Conservation (phyloP, 2,888 invertebrate species). For the Rhingia campestris region DNA sequence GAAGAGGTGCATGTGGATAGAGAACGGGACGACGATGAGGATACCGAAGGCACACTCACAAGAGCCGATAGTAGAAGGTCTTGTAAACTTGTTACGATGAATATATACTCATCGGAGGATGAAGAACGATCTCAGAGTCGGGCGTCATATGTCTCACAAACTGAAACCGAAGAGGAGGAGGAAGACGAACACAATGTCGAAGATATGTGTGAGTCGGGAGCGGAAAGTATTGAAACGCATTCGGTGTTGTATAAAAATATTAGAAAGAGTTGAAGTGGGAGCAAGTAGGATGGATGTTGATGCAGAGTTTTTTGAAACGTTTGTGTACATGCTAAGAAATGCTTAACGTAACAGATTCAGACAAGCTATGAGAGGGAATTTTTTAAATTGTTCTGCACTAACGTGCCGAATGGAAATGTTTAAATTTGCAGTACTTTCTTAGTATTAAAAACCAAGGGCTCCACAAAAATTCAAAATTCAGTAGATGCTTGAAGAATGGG, state of each 20-base stretch:
- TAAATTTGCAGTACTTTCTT: too few relatives aligned
- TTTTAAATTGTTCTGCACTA: too few relatives aligned
- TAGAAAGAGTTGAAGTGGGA: slow-evolving; percentile 82
- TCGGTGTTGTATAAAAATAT: slow-evolving; percentile 92
- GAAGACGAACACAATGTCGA: slow-evolving; percentile 91
- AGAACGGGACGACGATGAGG: slow-evolving; percentile 75
- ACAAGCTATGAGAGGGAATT: too few relatives aligned
- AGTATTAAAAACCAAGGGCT: too few relatives aligned
- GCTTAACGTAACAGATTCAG: too few relatives aligned
- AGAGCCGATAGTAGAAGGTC: slow-evolving; percentile 72
- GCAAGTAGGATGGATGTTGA: background rate
- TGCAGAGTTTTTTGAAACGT: too few relatives aligned
- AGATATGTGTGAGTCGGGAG: slow-evolving; percentile 93
- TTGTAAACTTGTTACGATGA: slow-evolving; percentile 75
- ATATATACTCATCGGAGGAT: slow-evolving; percentile 83
- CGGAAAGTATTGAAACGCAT: slow-evolving; percentile 93
- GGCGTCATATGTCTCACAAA: slow-evolving; percentile 83
- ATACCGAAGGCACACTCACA: slow-evolving; percentile 79
- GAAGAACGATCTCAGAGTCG: slow-evolving; percentile 86
- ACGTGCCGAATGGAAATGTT: too few relatives aligned
- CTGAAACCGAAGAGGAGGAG: slow-evolving; percentile 87
- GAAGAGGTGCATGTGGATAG: slow-evolving; percentile 24
- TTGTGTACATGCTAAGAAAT: too few relatives aligned
- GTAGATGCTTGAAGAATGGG: too few relatives aligned
- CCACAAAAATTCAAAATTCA: too few relatives aligned